Base-by-base conservation (phyloP, 2,888 invertebrate species). In the Orchesellides sinensis region DNA sequence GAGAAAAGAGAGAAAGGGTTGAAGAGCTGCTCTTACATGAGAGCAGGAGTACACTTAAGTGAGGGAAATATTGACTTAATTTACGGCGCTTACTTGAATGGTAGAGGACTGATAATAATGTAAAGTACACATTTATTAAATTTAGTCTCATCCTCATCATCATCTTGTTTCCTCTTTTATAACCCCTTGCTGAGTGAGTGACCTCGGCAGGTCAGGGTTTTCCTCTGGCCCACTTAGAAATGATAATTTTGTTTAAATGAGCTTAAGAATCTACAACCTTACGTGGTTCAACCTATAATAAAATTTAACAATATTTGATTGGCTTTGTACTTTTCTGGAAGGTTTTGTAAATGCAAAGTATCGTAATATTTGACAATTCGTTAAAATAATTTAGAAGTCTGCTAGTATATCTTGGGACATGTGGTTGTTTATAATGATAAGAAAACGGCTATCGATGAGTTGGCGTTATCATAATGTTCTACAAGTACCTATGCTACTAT, bases 131-230 rank as follows among this genome's bases (percentile, higher is more conserved):
- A 19, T 72, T 79, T 65, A 72, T 79, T 72, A 73, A 59, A 80
- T 66, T 73, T 17, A 29, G 5, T 21, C 40, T 8, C 21, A 29
- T 8, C 5, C 59, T 78, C 49, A 59, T 70, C 70, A 61, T 49
- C 70, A 32, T 65, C 45, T 35, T 29, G 61, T 49, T 68, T 23
- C 61, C 21, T 65, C 19, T 23, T 73, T 52, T 23, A 80, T 73
- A 56, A 73, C 66, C 61, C 23, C 80, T 56, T 56, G 73, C 47
- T 56, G 73, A n/a, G 65, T 27, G 19, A 25, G 32, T 80, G 80
- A 80, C 80, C 80, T 80, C 80, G 80, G 66, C 80, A 73, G 80
- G 80, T 80, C 80, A 73, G 61, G 73, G 65, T 65, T 72, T 78
- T 65, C 65, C 35, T 79, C 72, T 79, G 35, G 19, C 63, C 66